Evolutionary conservation across 2,113 vertebrate genomes (phyloP).

Genomic region (Anthoscopus minutus): DNA sequence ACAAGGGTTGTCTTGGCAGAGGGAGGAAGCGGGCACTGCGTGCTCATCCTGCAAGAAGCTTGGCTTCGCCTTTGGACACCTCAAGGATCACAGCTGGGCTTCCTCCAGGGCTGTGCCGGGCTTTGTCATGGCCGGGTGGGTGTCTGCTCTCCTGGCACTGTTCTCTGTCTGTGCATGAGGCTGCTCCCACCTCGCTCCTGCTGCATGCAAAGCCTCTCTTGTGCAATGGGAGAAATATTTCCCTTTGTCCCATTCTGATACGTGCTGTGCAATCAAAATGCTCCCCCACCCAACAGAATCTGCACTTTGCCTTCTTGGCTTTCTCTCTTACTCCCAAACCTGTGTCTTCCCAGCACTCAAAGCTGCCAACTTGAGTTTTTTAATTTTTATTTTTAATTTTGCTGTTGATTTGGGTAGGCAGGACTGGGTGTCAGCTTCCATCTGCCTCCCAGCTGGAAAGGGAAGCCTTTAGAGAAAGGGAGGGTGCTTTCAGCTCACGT

Average conservation of each 20-base stretch:
- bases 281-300: not conserved
- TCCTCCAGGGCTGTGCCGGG: not conserved
- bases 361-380: not conserved
- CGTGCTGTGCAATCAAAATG: not conserved
- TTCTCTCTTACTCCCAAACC: not conserved
- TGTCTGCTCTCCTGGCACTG: not conserved
- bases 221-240: not conserved
- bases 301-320: not conserved
- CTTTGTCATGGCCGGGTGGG: not conserved
- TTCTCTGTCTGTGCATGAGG: accelerated
- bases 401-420: not conserved
- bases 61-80: not conserved
- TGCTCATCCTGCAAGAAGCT: not conserved
- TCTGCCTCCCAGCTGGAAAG: not conserved
- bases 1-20: not conserved
- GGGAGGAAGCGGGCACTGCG: not conserved
- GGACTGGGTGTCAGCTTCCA: not conserved
- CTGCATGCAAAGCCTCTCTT: not conserved
- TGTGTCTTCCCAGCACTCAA: not conserved
- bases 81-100: not conserved
- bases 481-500: not conserved
- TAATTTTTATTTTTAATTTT: not conserved
- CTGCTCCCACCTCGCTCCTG: not conserved
- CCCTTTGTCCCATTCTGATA: not conserved
- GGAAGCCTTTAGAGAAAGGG: not conserved